A percentile compares a stretch with the other conserved stretches of the same genome.
Conservation (phyloP, 53 echinoderm and acorn worm species). For the Paracentrotus lividus region DNA sequence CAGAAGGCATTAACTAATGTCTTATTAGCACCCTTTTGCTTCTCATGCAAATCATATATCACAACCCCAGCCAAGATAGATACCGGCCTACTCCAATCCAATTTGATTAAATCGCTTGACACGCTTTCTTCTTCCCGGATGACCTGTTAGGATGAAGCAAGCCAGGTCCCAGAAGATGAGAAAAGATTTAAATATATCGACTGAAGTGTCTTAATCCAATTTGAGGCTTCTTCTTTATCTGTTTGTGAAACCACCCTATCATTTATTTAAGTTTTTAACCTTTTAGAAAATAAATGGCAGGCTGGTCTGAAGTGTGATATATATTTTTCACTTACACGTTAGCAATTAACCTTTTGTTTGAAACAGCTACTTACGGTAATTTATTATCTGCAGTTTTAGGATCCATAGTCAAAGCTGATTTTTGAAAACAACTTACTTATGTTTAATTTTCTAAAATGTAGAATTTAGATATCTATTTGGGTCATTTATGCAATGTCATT, state of each 20-base stretch:
- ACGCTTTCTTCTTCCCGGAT: background rate
- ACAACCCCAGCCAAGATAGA: background rate
- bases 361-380: too few species aligned
- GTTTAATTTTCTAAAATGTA: too few species aligned
- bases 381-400: too few species aligned
- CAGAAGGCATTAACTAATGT: too few species aligned
- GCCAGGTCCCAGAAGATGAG: conserved; percentile 10
- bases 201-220: background rate
- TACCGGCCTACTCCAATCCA: conserved; percentile 33
- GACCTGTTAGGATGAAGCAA: conserved; percentile 8
- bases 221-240: background rate
- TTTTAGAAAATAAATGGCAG: background rate
- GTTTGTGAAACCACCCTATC: background rate
- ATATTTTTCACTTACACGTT: too few species aligned
- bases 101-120: conserved; percentile 52
- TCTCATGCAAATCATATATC: conserved; percentile 41
- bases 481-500: too few species aligned
- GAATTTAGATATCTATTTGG: too few species aligned
- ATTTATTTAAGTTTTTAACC: background rate
- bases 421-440: too few species aligned
- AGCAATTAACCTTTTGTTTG: too few species aligned
- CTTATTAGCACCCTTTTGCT: too few species aligned
- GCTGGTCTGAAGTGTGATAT: background rate
- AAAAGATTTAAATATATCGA: background rate
- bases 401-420: too few species aligned